A percentile compares a stretch with the other conserved stretches of the same genome.
These are phyloP conservation scores for Lepidostoma basale DNA, from an alignment of 1,140 invertebrate species.

Conservation along the genomic window DNA sequence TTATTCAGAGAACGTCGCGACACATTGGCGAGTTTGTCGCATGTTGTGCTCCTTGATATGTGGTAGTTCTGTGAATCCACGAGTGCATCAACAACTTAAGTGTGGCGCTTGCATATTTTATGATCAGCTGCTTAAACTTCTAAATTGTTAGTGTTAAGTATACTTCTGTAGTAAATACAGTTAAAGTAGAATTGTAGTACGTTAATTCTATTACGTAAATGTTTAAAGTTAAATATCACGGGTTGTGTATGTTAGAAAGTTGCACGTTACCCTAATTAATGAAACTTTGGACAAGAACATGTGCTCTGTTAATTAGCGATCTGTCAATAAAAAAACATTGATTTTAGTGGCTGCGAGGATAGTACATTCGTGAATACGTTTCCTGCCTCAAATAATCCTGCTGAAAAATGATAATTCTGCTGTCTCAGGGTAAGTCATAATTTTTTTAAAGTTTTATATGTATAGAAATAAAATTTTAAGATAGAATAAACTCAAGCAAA, in stretches of 20 bases:
- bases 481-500: no score
- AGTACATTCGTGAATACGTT: background rate
- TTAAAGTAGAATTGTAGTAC: no score
- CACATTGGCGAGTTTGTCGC: no score
- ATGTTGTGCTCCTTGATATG: background rate
- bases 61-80: conserved; percentile 7
- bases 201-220: no score
- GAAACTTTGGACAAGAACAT: background rate
- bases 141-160: background rate
- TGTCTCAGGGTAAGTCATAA: background rate
- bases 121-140: conserved; percentile 12
- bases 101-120: background rate
- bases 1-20: no score
- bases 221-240: no score
- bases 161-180: no score
- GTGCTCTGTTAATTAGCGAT: background rate
- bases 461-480: no score
- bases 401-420: background rate
- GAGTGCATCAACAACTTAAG: background rate
- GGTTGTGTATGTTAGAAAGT: background rate
- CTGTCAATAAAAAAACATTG: conserved; percentile 5
- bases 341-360: conserved; percentile 7
- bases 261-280: background rate
- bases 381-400: background rate
- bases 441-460: background rate